Evolutionary conservation across 2,797 vertebrate species (phyloP), one percentile per base, ranked within the genome.

Genomic region (Typhlichthys eigenmanni): DNA sequence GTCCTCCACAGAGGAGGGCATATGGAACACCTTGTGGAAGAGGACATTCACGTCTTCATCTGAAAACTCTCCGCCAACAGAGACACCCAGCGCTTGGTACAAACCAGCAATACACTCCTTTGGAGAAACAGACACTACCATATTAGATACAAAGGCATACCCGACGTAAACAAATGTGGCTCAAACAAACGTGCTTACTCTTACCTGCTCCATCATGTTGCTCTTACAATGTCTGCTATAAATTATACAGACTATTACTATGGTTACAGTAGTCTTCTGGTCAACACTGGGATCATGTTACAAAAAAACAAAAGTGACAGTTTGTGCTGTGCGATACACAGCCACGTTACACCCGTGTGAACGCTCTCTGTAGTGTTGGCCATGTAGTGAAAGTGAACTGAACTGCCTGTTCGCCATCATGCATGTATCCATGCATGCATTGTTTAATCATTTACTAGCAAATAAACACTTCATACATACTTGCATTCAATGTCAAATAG

Each of bases 201-300:
- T 78, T 81, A 91, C 88, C 83, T 82, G 68, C 75, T 88, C 69
- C 53, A 52, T 84, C 88, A 87, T 91, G 83, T 80, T 86, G 78
- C 75, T 70, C 57, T 62, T 50, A 52, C 51, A 19, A 14, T 58
- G 38, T 53, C 50, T 75, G 47, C 77, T 90, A 78, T 91, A 13
- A 90, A 91, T 89, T 81, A 91, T 90, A 74, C 80, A 92, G 59
- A 45, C 8, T 61, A 52, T 87, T 66, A 46, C 84, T 75, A 82
- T 79, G 76, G 85, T 81, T 84, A 84, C 86, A 62, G 79, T 58
- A 52, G 73, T 55, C 55, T 55, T 73, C 64, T 55, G 64, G 60
- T 76, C 64, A 74, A 84, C 81, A 75, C 55, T 62, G 58, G 66
- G 76, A 71, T 92, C 85, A 65, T 57, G 14, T 92, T 88, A 85